Percentiles rank a stretch among this genome's conserved stretches.
Conservation (phyloP, 2,888 invertebrate genomes). For the Rotaria socialis region DNA sequence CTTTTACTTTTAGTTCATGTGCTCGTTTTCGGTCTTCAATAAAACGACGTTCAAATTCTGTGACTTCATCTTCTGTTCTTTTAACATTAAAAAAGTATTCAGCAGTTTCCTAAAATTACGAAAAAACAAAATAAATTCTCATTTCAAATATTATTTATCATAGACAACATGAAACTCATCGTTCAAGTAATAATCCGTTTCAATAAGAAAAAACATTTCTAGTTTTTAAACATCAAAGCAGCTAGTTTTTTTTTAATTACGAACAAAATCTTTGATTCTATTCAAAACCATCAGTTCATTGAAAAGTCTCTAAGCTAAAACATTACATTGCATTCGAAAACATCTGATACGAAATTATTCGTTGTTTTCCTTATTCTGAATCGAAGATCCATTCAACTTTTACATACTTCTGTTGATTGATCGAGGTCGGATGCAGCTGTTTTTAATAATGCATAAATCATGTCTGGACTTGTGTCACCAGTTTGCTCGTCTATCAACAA, state of each 20-base stretch:
- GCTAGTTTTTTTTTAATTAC: too few relatives aligned
- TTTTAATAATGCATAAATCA: neutral
- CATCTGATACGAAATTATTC: too few relatives aligned
- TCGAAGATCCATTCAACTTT: neutral
- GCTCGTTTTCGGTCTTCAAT: constrained; percentile 5
- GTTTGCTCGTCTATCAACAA: neutral
- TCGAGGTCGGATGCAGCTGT: neutral
- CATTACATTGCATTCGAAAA: too few relatives aligned
- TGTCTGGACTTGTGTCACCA: neutral
- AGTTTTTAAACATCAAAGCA: too few relatives aligned
- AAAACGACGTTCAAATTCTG: neutral
- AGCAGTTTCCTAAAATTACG: neutral
- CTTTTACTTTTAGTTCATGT: constrained; percentile 25
- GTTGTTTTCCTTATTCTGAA: too few relatives aligned
- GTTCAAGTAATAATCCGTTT: too few relatives aligned
- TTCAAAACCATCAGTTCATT: too few relatives aligned
- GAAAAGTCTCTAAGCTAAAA: too few relatives aligned
- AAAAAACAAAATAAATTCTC: neutral
- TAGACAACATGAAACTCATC: too few relatives aligned
- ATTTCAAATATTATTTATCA: too few relatives aligned
- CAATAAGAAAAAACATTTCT: too few relatives aligned
- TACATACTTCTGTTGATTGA: neutral
- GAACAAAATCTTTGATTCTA: too few relatives aligned
- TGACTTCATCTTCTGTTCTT: constrained; percentile 15
- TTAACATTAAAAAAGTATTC: neutral